Conservation (phyloP, 2,888 invertebrate species). For the Ectemnius continuus region DNA sequence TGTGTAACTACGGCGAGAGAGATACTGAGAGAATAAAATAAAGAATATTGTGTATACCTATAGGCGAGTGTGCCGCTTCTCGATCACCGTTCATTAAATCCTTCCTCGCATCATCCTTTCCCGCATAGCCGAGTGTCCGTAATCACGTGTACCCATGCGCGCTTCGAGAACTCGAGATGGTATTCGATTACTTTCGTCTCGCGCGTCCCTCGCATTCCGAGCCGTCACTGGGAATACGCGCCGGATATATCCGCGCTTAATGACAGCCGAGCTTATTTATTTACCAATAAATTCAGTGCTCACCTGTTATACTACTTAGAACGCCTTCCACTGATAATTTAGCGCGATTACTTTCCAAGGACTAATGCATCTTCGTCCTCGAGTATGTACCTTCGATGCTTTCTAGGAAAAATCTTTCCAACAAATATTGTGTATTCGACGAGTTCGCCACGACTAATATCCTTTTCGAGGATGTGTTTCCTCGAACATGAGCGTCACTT, state of each 20-base stretch:
- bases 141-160: constrained; percentile 19
- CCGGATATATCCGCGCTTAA: constrained; percentile 17
- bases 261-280: constrained; percentile 48
- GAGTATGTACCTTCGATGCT: no score
- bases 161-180: constrained; percentile 56
- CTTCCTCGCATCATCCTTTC: constrained; percentile 54
- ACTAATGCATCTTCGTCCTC: no score
- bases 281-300: constrained; percentile 52
- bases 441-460: no score
- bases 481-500: background rate
- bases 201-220: constrained; percentile 54
- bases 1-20: constrained; percentile 38
- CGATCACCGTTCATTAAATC: constrained; percentile 60
- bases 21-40: constrained; percentile 50
- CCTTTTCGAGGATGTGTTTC: no score
- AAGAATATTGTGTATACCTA: constrained; percentile 58
- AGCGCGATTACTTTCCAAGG: constrained; percentile 11
- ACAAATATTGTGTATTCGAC: no score
- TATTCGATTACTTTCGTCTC: constrained; percentile 62
- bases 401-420: no score
- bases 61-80: constrained; percentile 34
- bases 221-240: constrained; percentile 27
- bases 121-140: constrained; percentile 33
- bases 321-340: constrained; percentile 49
- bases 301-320: constrained; percentile 50